A percentile compares a stretch with the other conserved stretches of the same genome.
Conservation (phyloP, 2,888 invertebrate genomes). For the Stenolophus ochropezus region DNA sequence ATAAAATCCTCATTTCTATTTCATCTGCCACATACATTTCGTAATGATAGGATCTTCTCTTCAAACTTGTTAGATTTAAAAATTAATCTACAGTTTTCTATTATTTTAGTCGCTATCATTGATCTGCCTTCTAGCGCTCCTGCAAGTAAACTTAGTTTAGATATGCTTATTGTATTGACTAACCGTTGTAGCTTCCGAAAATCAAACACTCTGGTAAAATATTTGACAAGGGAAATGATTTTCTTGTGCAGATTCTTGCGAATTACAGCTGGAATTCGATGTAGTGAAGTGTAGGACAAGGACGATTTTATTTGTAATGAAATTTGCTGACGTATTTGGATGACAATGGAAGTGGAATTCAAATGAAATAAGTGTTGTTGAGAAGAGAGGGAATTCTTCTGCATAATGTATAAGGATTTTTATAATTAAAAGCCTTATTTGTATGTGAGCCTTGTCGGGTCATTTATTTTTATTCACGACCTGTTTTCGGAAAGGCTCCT, state of each 20-base stretch:
- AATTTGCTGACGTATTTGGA: not conserved
- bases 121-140: not conserved
- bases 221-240: not conserved
- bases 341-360: not conserved
- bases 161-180: conserved; percentile 54
- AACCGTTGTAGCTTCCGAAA: not conserved
- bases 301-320: not conserved
- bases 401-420: not conserved
- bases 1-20: no score
- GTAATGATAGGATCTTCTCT: no score
- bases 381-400: not conserved
- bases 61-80: no score
- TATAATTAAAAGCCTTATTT: not conserved
- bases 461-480: not conserved
- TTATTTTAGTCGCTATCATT: no score
- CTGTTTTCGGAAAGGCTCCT: not conserved
- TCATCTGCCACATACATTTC: no score
- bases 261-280: not conserved
- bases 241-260: not conserved
- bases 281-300: not conserved
- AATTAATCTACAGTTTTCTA: no score
- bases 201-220: conserved; percentile 8
- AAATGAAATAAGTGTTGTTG: not conserved
- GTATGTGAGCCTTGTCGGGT: not conserved
- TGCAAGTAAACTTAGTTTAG: conserved; percentile 19